Percentiles rank a stretch among this genome's conserved stretches.
Evolutionary conservation across 2,113 vertebrate genomes (phyloP).

Genomic region (Salvator merianae): DNA sequence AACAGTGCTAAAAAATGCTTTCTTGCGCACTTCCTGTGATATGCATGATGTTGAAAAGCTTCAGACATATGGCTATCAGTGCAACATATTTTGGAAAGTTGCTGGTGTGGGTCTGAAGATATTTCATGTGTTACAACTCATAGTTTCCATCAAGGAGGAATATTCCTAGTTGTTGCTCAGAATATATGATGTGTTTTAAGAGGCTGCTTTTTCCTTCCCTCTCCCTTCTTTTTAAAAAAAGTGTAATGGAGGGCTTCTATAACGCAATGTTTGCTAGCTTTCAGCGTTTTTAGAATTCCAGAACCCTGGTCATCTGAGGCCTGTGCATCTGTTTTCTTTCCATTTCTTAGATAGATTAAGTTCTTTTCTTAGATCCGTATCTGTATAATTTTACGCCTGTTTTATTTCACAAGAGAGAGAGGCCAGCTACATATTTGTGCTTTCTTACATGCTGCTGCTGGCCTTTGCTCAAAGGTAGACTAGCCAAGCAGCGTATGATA

Average conservation of each 20-base stretch:
- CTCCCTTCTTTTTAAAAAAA: not conserved
- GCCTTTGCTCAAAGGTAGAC: conserved; percentile 43
- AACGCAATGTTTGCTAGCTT: conserved; percentile 19
- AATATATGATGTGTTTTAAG: not conserved
- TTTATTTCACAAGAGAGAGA: conserved; percentile 17
- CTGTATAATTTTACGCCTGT: conserved; percentile 12
- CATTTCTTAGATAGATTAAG: conserved; percentile 24
- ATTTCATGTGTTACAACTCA: not conserved
- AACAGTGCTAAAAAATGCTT: not conserved
- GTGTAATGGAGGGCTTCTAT: conserved; percentile 22
- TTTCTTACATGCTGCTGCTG: conserved; percentile 23
- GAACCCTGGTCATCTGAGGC: not conserved
- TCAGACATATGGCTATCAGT: not conserved
- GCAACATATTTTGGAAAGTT: not conserved
- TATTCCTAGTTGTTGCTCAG: not conserved
- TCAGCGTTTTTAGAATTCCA: conserved; percentile 33
- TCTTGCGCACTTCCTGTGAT: too few relatives aligned
- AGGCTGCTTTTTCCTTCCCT: not conserved
- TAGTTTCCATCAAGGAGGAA: not conserved
- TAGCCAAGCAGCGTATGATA: conserved; percentile 27
- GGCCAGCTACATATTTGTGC: conserved; percentile 22
- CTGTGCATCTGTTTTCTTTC: conserved; percentile 28
- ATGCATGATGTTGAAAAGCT: not conserved
- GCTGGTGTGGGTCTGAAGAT: not conserved
- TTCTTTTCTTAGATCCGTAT: conserved; percentile 30